Evolutionary conservation across 2,113 vertebrate genomes (phyloP), one percentile per base, ranked within the genome.

Genomic region (Lathamus discolor): DNA sequence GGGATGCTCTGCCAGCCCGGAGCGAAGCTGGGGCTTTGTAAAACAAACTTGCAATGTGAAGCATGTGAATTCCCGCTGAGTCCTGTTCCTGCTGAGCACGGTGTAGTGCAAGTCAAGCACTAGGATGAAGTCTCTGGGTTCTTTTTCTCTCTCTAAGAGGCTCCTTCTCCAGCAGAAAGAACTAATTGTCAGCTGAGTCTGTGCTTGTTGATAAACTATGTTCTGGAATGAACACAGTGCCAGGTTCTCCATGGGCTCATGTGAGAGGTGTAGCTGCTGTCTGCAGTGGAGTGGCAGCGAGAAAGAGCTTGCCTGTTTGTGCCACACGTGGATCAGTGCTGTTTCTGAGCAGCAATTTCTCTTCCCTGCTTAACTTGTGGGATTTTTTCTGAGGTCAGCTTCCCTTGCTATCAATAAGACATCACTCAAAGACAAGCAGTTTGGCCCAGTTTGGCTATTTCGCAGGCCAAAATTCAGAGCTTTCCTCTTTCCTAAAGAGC

Each of bases 321-420:
- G 7, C 9, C 9, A 11, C 81, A 10, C 1, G 0, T 0, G 4
- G 19, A 17, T 20, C 57, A 10, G n/a, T 16, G 41, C 29, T 6
- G 3, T 31, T 70, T 55, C 33, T 54, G 24, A 78, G 69, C 80
- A 62, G 41, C 0, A 1, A 19, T 17, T 70, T 92, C 78, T 70
- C 33, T 81, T 78, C 46, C 46, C 25, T 2, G 1, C 43, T 37
- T 54, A 39, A 55, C 20, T 46, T 37, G 6, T 22, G 17, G 39
- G 39, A 39, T 39, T 39, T 70, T 57, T 52, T 13, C 86, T 54
- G 37, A 70, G 63, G n/a, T 81, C 84, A 92, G 25, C n/a, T 81
- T 31, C 46, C 64, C 6, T 18, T 51, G 24, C 41, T 46, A 6
- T 59, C 77, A 74, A 3, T 16, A 24, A 69, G 64, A 13, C 37